Evolutionary conservation across 2,113 vertebrate species (phyloP).

Genomic region (Eulacestoma nigropectus): DNA sequence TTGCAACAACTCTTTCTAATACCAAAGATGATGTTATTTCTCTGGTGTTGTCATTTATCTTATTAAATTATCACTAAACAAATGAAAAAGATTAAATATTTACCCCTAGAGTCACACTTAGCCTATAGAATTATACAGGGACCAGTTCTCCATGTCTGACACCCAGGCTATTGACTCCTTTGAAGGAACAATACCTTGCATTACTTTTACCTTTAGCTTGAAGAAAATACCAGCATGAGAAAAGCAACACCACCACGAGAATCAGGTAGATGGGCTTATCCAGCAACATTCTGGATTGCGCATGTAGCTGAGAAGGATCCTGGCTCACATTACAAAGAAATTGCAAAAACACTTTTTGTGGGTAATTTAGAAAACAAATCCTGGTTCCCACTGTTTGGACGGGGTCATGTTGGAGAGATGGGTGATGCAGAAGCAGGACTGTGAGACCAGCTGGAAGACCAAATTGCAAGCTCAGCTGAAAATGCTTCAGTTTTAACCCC

Average conservation of each 20-base stretch:
- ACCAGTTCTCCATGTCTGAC: not conserved
- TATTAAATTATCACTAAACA: conserved; percentile 31
- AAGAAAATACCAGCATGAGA: not conserved
- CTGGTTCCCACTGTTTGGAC: not conserved
- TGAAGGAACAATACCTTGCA: not conserved
- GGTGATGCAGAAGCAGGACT: not conserved
- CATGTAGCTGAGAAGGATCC: not conserved
- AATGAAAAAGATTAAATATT: conserved; percentile 34
- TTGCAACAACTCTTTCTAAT: not conserved
- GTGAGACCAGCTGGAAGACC: not conserved
- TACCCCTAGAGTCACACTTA: not conserved
- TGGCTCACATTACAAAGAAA: not conserved
- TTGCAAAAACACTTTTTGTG: not conserved
- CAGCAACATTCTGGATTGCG: not conserved
- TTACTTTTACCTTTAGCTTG: not conserved
- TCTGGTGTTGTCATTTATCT: not conserved
- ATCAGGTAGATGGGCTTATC: not conserved
- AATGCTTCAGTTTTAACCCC: not conserved
- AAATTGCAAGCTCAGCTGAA: not conserved
- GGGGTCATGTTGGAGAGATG: not conserved
- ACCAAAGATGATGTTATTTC: conserved; percentile 9
- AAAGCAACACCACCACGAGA: not conserved
- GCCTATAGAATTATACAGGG: not conserved
- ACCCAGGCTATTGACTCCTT: not conserved
- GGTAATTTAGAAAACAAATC: not conserved